Evolutionary conservation across 2,113 vertebrate species (phyloP).

Genomic region (Casuarius casuarius): DNA sequence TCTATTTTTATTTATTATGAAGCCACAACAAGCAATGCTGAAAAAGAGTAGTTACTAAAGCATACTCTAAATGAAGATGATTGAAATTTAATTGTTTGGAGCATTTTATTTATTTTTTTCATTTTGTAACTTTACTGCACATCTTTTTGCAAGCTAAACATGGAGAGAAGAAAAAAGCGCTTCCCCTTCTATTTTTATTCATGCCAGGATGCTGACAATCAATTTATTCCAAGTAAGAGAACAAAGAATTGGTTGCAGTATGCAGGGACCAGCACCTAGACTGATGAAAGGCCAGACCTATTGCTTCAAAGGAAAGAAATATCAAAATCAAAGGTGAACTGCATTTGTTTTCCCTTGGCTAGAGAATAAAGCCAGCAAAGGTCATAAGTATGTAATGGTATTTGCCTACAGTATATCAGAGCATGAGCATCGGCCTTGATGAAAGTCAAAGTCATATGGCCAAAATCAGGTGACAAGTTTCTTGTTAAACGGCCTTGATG

Average conservation of each 20-base stretch:
- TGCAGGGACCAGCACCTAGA: not conserved
- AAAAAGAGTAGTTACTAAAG: not conserved
- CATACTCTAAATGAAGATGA: not conserved
- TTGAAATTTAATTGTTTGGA: not conserved
- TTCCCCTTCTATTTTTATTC: not conserved
- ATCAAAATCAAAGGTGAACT: slow-evolving; percentile 24
- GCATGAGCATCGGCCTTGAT: not conserved
- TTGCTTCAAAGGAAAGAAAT: slow-evolving; percentile 27
- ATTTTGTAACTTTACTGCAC: not conserved
- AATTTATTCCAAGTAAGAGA: slow-evolving; percentile 35
- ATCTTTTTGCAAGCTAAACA: not conserved
- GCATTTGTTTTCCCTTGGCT: not conserved
- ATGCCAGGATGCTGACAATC: not conserved
- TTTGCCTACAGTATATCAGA: not conserved
- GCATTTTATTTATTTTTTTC: not conserved
- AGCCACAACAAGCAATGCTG: not conserved
- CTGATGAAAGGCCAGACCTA: not conserved
- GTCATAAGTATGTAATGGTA: not conserved
- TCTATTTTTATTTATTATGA: not conserved
- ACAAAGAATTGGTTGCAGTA: not conserved
- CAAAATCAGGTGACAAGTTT: not conserved
- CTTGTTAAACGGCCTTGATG: not conserved
- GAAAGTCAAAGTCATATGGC: not conserved
- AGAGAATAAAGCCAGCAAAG: slow-evolving; percentile 3
- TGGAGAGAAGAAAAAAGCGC: not conserved